A percentile compares a stretch with the other conserved stretches of the same genome.
These are phyloP conservation scores for Drosophila prostipennis DNA, from an alignment of 2,888 invertebrate species.

Conservation along the genomic window DNA sequence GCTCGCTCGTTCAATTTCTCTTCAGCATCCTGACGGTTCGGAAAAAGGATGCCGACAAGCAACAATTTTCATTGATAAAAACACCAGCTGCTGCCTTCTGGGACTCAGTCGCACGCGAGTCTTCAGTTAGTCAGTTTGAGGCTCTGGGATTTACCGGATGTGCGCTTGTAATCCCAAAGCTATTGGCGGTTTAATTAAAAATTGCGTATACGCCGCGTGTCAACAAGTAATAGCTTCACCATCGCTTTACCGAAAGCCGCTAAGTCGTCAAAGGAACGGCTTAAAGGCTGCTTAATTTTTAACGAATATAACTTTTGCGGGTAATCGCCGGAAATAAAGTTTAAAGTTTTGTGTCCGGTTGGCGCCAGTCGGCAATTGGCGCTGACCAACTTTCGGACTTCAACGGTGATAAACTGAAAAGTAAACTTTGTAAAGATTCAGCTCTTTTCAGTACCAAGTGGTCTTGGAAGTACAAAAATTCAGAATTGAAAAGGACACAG, in stretches of 20 bases:
- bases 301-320: constrained; percentile 5
- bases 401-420: constrained; percentile 15
- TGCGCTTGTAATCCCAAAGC: neutral
- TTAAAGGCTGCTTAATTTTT: constrained; percentile 8
- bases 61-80: constrained; percentile 80
- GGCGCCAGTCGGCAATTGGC: constrained; percentile 52
- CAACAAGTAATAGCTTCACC: constrained; percentile 10
- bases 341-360: constrained; percentile 38
- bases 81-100: constrained; percentile 59
- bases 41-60: constrained; percentile 42
- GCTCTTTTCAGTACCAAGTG: constrained; percentile 10
- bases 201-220: constrained; percentile 38
- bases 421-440: constrained; percentile 27
- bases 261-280: constrained; percentile 24
- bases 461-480: constrained; percentile 5
- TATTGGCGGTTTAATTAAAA: constrained; percentile 30
- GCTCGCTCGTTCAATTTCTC: constrained; percentile 22
- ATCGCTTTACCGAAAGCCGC: neutral
- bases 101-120: constrained; percentile 71
- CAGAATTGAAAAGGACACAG: neutral
- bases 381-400: constrained; percentile 46
- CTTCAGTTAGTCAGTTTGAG: constrained; percentile 48
- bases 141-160: constrained; percentile 3
- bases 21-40: constrained; percentile 13
- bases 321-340: constrained; percentile 20